These are phyloP conservation scores for Chlorops oryzae DNA, from an alignment of 1,140 invertebrate genomes.

Conservation along the genomic window DNA sequence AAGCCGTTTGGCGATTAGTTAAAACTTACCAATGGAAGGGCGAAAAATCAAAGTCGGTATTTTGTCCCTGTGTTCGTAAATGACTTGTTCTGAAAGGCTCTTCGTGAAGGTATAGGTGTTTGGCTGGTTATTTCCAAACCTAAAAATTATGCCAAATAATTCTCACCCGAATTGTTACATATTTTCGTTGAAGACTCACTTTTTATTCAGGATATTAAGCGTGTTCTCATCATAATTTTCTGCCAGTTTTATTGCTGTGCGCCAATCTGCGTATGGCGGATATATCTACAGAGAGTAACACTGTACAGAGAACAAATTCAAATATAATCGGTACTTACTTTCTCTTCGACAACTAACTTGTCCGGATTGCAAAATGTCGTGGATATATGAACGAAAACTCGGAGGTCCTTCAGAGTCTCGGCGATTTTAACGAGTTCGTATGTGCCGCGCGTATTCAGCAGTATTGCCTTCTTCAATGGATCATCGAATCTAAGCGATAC, in stretches of 20 bases:
- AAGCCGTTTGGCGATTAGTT: no score
- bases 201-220: conserved; percentile 60
- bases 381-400: conserved; percentile 61
- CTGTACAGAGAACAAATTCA: no score
- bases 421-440: conserved; percentile 54
- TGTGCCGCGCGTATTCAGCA: conserved; percentile 58
- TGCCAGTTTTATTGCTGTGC: conserved; percentile 72
- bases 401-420: conserved; percentile 57
- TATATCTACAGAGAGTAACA: no score
- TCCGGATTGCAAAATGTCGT: conserved; percentile 67
- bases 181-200: no score
- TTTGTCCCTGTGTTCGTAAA: conserved; percentile 60
- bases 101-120: conserved; percentile 87
- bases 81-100: conserved; percentile 69
- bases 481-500: no score
- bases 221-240: conserved; percentile 69
- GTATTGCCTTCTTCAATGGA: conserved; percentile 57
- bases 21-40: conserved; percentile 81
- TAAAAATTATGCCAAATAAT: no score
- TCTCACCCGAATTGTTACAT: no score
- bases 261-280: conserved; percentile 74
- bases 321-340: no score
- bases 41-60: conserved; percentile 79
- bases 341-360: no score
- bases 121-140: conserved; percentile 64